Evolutionary conservation across 2,113 vertebrate species (phyloP), one percentile per base, ranked within the genome.

Genomic region (Dromiciops gliroides): DNA sequence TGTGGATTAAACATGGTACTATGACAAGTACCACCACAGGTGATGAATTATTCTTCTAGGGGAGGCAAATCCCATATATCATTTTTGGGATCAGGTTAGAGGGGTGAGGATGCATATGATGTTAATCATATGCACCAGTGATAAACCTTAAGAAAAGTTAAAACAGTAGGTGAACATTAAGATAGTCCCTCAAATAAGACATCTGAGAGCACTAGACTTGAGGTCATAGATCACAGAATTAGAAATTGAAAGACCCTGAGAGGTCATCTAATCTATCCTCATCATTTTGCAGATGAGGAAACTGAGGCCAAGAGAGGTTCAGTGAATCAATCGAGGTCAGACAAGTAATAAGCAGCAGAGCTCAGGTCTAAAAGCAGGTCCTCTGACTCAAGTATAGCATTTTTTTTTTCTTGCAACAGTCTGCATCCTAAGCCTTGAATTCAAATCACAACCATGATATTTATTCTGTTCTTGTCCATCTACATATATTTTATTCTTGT

Each of bases 111-210:
- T 95, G 89, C 94, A 93, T 93, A 93, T 52, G 89, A 50, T 48
- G 94, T 16, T 91, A 93, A 75, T 92, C 93, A 89, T 92, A 92
- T 95, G 95, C 93, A 92, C 49, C 92, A 94, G 89, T 89, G 92
- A 92, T 94, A 90, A 83, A 93, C 93, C 95, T 97, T 51, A 88
- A 95, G 89, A 93, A 90, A 75, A 51, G 83, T 60, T 92, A 91
- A 96, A 96, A 47, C 28, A 95, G 67, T 94, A 92, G 12, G n/a
- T 11, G 90, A 90, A 94, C 60, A 96, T 83, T 50, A 89, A 97
- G 91, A 49, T 50, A 93, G 95, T 96, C 90, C 52, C 93, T 96
- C 93, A 95, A 52, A 44, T 75, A 90, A 96, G 91, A 89, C 88
- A 49, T 95, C 60, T 97, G 94, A 95, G 91, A 93, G 47, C 90